Evolutionary conservation across 2,888 invertebrate genomes (phyloP).

Genomic region (Flexamia atlantica): DNA sequence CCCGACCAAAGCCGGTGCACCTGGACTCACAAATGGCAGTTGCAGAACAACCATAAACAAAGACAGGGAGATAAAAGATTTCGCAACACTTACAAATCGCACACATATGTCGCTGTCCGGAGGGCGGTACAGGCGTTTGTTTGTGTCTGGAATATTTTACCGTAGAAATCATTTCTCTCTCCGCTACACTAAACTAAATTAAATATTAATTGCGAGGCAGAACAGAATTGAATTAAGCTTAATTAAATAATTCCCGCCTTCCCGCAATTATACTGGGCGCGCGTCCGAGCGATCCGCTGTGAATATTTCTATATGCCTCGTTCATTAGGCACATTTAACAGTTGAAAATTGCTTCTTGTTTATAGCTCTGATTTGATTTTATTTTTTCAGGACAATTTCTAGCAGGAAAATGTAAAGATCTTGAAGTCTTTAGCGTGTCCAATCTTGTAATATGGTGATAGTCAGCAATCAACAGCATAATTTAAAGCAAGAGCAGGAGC

Average conservation of each 20-base stretch:
- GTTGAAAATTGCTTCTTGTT: too few relatives aligned
- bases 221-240: constrained; percentile 38
- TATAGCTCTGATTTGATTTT: too few relatives aligned
- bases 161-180: constrained; percentile 30
- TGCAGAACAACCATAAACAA: constrained; percentile 36
- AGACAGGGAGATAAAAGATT: neutral
- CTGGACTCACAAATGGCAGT: constrained; percentile 7
- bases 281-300: neutral
- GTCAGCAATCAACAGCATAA: too few relatives aligned
- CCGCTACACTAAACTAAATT: constrained; percentile 7
- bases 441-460: too few relatives aligned
- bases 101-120: constrained; percentile 43
- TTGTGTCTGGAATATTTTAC: constrained; percentile 25
- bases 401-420: too few relatives aligned
- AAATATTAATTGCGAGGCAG: constrained; percentile 13
- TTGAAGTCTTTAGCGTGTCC: too few relatives aligned
- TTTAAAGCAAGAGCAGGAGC: too few relatives aligned
- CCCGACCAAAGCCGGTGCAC: neutral
- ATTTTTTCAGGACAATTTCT: too few relatives aligned
- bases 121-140: neutral
- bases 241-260: constrained; percentile 45
- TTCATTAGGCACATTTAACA: too few relatives aligned
- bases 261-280: neutral
- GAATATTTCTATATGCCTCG: too few relatives aligned
- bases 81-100: constrained; percentile 48